Evolutionary conservation across 2,113 vertebrate species (phyloP), one percentile per base, ranked within the genome.

Genomic region (Thamnaconus septentrionalis): DNA sequence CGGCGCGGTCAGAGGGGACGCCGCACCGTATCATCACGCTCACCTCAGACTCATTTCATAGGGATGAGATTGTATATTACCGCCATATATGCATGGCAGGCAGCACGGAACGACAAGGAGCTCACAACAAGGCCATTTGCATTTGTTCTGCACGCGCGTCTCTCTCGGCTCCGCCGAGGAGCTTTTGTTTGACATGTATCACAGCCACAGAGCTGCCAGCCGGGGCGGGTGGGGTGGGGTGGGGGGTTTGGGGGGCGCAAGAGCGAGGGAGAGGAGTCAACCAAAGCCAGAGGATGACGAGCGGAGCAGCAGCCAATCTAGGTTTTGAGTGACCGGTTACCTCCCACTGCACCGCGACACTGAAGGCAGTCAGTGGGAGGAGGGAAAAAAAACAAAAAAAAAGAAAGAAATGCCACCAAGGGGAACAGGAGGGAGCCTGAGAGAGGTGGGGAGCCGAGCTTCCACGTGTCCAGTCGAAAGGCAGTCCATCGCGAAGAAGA

Each of bases 381-480:
- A 31, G 18, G 5, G n/a, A 1, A 49, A 49, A 49, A 49, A 49
- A 49, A 8, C n/a, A 52, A 6, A 52, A 12, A 52, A 11, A 56
- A 49, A 62, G 57, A 55, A 43, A 8, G 39, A n/a, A 7, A 40
- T 39, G 56, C 8, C 57, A 50, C 60, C 8, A 62, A 31, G 18
- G 18, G 18, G 18, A 31, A 31, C 18, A 31, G 18, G 18, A 31
- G 18, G 18, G 18, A n/a, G 55, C 56, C 41, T 52, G 58, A 52
- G 54, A 53, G 58, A 66, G 64, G 59, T 58, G 40, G 61, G 72
- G 61, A 74, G 66, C 71, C 69, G 66, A 61, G 76, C 65, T 80
- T 73, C 78, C 82, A 80, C 84, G 79, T 84, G 86, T 87, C 82
- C 85, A 79, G 74, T 87, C 18, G 78, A 47, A 78, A 83, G 73